These are phyloP conservation scores for Esperia sulphurella DNA, from an alignment of 2,888 invertebrate genomes.

Conservation along the genomic window DNA sequence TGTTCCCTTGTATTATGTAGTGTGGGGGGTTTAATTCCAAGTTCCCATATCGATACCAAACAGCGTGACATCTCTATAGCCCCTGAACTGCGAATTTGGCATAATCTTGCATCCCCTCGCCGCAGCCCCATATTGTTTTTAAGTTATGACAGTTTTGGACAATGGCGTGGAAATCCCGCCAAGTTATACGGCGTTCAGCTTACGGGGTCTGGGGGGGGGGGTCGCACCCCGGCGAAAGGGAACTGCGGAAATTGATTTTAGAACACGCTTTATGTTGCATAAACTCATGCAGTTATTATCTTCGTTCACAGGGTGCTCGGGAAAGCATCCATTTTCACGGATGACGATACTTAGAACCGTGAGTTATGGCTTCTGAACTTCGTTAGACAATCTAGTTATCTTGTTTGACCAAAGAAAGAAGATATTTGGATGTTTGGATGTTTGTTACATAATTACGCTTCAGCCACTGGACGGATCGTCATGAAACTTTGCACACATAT, in stretches of 20 bases:
- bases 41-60: neutral
- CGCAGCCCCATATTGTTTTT: conserved; percentile 58
- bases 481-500: no score
- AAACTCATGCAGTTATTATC: neutral
- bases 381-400: no score
- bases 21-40: no score
- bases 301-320: neutral
- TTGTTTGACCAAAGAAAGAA: no score
- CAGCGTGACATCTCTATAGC: neutral
- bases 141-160: conserved; percentile 62
- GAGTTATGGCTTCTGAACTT: neutral
- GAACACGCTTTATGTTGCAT: conserved; percentile 3
- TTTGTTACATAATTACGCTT: no score
- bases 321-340: neutral
- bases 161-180: conserved; percentile 52
- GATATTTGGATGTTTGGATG: no score
- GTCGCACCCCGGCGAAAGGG: neutral
- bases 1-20: no score
- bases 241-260: conserved; percentile 1
- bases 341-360: neutral
- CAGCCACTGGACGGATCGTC: no score
- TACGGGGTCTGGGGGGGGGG: neutral
- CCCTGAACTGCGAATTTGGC: conserved; percentile 24
- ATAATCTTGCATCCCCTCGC: conserved; percentile 29
- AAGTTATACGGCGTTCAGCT: conserved; percentile 19